A percentile compares a stretch with the other conserved stretches of the same genome.
Evolutionary conservation across 2,113 vertebrate species (phyloP).

Genomic region (Euleptes europaea): DNA sequence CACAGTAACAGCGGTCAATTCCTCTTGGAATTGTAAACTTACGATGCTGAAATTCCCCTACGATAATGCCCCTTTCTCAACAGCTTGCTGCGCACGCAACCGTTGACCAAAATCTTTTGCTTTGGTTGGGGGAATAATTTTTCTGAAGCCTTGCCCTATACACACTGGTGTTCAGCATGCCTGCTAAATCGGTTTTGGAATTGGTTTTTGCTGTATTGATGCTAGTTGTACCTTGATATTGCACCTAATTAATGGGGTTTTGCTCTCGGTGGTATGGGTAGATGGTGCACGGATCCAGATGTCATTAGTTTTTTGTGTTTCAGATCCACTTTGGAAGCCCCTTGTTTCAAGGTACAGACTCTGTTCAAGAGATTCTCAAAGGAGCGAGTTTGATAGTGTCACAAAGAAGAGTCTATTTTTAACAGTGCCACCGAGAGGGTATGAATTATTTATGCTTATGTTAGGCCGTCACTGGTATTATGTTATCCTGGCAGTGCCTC

Average conservation of each 20-base stretch:
- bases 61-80: neutral
- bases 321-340: neutral
- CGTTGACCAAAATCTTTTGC: neutral
- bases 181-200: neutral
- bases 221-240: neutral
- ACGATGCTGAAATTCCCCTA: neutral
- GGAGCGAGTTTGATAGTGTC: neutral
- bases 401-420: conserved; percentile 26
- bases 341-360: neutral
- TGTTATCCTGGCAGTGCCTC: neutral
- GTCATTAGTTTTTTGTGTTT: neutral
- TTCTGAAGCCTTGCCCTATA: neutral
- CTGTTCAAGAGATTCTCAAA: conserved; percentile 2
- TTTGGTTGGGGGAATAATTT: neutral
- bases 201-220: neutral
- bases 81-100: too few species aligned
- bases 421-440: neutral
- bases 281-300: neutral
- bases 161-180: neutral
- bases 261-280: neutral
- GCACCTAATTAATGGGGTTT: neutral
- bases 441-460: conserved; percentile 19
- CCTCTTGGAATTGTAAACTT: neutral
- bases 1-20: too few species aligned
- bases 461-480: conserved; percentile 2